These are phyloP conservation scores for Nematopogon swammerdamellus DNA, from an alignment of 2,888 invertebrate species.

Conservation along the genomic window DNA sequence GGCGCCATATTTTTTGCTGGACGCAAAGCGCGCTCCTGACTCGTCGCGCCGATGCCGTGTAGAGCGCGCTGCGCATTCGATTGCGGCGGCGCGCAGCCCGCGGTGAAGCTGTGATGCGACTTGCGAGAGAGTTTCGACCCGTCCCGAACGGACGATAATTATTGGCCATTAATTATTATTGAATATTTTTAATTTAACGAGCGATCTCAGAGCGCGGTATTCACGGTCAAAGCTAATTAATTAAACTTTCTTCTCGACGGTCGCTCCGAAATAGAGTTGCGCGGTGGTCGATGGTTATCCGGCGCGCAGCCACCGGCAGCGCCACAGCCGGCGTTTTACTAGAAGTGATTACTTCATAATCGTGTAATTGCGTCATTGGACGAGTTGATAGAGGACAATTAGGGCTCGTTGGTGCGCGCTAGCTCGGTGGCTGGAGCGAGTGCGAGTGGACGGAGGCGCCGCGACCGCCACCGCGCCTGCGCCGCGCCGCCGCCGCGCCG, in stretches of 20 bases:
- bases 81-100: slow-evolving; percentile 22
- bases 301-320: too few relatives aligned
- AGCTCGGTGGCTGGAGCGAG: slow-evolving; percentile 1
- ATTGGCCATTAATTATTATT: slow-evolving; percentile 38
- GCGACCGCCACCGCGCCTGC: slow-evolving; percentile 33
- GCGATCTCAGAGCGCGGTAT: background rate
- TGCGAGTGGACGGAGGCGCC: slow-evolving; percentile 19
- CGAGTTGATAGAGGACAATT: background rate
- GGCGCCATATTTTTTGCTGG: background rate
- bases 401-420: background rate
- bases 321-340: background rate
- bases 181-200: slow-evolving; percentile 29
- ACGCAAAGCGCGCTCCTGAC: slow-evolving; percentile 3
- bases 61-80: slow-evolving; percentile 27
- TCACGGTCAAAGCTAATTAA: slow-evolving; percentile 9
- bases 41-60: slow-evolving; percentile 15
- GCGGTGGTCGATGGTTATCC: too few relatives aligned
- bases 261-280: background rate
- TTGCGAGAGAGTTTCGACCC: too few relatives aligned
- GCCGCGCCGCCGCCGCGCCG: slow-evolving; percentile 34
- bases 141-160: slow-evolving; percentile 26
- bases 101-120: slow-evolving; percentile 16
- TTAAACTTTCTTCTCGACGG: slow-evolving; percentile 24
- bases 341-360: background rate
- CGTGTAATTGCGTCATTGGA: background rate